Percentiles rank a stretch among this genome's conserved stretches.
Conservation (phyloP, 2,113 vertebrate genomes). For the Pachypanchax playfairii region DNA sequence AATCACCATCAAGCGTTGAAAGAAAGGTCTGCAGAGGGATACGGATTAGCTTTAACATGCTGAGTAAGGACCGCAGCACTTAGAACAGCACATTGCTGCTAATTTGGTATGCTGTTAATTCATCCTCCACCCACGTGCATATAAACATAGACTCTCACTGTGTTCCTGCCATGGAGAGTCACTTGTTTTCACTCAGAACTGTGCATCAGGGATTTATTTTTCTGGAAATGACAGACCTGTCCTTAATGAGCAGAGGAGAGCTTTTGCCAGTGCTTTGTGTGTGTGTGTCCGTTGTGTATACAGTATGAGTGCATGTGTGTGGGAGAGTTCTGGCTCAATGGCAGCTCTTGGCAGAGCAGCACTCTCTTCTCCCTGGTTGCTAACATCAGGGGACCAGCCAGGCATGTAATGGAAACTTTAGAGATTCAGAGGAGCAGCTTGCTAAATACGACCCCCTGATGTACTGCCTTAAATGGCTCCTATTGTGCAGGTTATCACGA, state of each 20-base stretch:
- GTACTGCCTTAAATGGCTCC: slow-evolving; percentile 51
- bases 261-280: slow-evolving; percentile 48
- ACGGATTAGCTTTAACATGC: slow-evolving; percentile 63
- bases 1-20: slow-evolving; percentile 60
- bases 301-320: slow-evolving; percentile 37
- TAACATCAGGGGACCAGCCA: slow-evolving; percentile 67
- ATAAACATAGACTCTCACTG: slow-evolving; percentile 38
- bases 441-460: slow-evolving; percentile 60
- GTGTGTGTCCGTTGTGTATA: slow-evolving; percentile 36
- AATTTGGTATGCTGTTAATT: slow-evolving; percentile 68
- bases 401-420: slow-evolving; percentile 73
- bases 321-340: slow-evolving; percentile 57
- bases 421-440: slow-evolving; percentile 66
- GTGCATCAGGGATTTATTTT: slow-evolving; percentile 56
- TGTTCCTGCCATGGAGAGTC: slow-evolving; percentile 35
- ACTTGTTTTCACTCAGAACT: slow-evolving; percentile 49
- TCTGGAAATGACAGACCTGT: slow-evolving; percentile 65
- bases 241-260: slow-evolving; percentile 53
- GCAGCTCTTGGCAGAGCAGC: slow-evolving; percentile 55
- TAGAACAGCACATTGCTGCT: slow-evolving; percentile 52
- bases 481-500: slow-evolving; percentile 43
- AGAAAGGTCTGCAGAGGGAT: slow-evolving; percentile 46
- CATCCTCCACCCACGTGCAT: slow-evolving; percentile 51
- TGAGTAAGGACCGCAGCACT: slow-evolving; percentile 58
- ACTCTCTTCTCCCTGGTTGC: slow-evolving; percentile 53